Conservation (phyloP, 2,888 invertebrate species). For the Campoletis raptor region DNA sequence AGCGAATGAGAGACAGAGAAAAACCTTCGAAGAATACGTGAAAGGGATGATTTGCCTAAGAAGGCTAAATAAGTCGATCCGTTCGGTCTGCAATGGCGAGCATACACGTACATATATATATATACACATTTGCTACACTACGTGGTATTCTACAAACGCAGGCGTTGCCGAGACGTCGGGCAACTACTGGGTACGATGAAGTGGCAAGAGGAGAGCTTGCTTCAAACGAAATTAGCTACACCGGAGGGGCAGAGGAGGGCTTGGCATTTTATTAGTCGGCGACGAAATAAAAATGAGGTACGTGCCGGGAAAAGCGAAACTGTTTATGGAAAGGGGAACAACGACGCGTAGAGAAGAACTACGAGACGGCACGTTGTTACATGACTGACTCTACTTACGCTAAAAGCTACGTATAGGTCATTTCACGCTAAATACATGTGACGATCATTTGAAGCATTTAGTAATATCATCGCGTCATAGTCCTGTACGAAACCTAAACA, state of each 20-base stretch:
- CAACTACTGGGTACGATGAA: constrained; percentile 55
- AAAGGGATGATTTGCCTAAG: constrained; percentile 43
- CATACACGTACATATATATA: background rate
- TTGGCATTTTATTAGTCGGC: constrained; percentile 58
- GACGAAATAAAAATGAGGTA: constrained; percentile 77
- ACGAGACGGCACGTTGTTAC: constrained; percentile 20
- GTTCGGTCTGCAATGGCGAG: constrained; percentile 18
- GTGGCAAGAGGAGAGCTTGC: constrained; percentile 58
- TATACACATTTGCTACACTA: constrained; percentile 19
- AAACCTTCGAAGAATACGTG: constrained; percentile 6
- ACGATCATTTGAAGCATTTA: background rate
- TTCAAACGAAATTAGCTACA: constrained; percentile 56
- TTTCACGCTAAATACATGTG: constrained; percentile 9
- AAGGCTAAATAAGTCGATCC: constrained; percentile 52
- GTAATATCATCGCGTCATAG: background rate
- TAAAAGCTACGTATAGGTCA: background rate
- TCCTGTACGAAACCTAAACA: background rate
- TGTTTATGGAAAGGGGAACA: constrained; percentile 36
- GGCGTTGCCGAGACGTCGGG: constrained; percentile 34
- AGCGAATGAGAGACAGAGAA: background rate
- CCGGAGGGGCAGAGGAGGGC: constrained; percentile 45
- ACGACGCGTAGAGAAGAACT: constrained; percentile 32
- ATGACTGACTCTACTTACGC: constrained; percentile 31
- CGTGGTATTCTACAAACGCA: constrained; percentile 43
- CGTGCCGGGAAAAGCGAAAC: constrained; percentile 76